A percentile compares a stretch with the other conserved stretches of the same genome.
These are phyloP conservation scores for Brachionus sp. DNA, from an alignment of 1,140 invertebrate genomes.

Conservation along the genomic window DNA sequence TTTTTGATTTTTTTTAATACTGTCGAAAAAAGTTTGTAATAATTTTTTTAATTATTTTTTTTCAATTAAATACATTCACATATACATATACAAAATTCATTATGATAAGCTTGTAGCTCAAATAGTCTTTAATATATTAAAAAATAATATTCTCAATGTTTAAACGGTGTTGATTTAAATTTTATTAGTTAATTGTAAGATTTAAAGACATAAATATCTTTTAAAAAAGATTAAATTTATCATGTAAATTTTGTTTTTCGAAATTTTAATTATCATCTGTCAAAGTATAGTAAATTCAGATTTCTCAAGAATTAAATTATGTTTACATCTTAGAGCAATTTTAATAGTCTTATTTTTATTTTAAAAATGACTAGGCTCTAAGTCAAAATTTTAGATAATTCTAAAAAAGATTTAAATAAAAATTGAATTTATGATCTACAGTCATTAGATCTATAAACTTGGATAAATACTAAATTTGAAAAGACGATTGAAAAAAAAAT, in stretches of 20 bases:
- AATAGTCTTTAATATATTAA: neutral
- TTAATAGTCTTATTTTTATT: neutral
- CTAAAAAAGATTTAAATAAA: too few relatives aligned
- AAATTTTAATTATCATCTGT: conserved; percentile 40
- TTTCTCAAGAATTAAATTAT: neutral
- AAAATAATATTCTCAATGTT: neutral
- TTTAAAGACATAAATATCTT: too few relatives aligned
- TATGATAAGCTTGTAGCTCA: neutral
- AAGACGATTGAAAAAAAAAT: too few relatives aligned
- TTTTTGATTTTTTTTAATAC: neutral
- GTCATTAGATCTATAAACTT: too few relatives aligned
- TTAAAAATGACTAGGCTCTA: too few relatives aligned
- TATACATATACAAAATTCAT: neutral
- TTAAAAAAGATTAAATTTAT: neutral
- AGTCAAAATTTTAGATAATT: too few relatives aligned
- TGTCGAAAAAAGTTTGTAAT: neutral
- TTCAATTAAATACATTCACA: neutral
- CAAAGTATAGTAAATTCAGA: neutral
- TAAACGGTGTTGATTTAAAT: too few relatives aligned
- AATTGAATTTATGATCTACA: too few relatives aligned
- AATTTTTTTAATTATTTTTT: conserved; percentile 2
- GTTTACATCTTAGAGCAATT: neutral
- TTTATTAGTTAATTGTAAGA: too few relatives aligned
- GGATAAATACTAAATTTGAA: too few relatives aligned
- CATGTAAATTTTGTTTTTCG: conserved; percentile 30